Percentiles rank a stretch among this genome's conserved stretches.
Evolutionary conservation across 2,888 invertebrate species (phyloP).

Genomic region (Megaustenia siamemsis): DNA sequence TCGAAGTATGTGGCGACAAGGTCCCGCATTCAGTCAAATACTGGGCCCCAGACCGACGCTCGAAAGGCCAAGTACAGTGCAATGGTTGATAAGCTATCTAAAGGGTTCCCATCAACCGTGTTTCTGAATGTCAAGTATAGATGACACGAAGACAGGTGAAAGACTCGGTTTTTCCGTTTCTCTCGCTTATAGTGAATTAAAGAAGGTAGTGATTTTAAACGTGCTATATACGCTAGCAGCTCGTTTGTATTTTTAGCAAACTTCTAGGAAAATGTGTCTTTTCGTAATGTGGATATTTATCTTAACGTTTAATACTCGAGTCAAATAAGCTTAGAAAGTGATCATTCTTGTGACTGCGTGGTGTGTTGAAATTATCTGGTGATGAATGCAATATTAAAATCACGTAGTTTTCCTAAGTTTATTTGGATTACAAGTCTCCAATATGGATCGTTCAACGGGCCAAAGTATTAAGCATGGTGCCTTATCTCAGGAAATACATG

Average conservation of each 20-base stretch:
- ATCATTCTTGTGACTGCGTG: not conserved
- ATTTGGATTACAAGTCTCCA: not conserved
- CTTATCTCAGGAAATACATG: not conserved
- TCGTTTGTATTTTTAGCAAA: not conserved
- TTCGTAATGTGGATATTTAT: not conserved
- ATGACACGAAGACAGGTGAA: conserved; percentile 4
- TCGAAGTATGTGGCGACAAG: not conserved
- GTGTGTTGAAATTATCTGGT: not conserved
- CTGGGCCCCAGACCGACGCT: not conserved
- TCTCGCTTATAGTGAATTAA: not conserved
- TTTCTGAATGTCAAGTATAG: not conserved
- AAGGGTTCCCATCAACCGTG: conserved; percentile 17
- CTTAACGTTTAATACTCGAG: not conserved
- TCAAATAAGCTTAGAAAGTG: not conserved
- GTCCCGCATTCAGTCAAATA: not conserved
- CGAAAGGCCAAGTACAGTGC: not conserved
- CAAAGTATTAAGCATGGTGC: not conserved
- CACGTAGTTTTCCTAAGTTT: not conserved
- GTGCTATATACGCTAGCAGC: not conserved
- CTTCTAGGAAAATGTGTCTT: not conserved
- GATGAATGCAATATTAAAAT: not conserved
- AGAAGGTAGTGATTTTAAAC: not conserved
- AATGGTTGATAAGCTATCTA: conserved; percentile 42
- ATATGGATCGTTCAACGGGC: not conserved
- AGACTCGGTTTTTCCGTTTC: not conserved